Conservation (phyloP, 2,113 vertebrate genomes). For the Eleginops maclovinus region DNA sequence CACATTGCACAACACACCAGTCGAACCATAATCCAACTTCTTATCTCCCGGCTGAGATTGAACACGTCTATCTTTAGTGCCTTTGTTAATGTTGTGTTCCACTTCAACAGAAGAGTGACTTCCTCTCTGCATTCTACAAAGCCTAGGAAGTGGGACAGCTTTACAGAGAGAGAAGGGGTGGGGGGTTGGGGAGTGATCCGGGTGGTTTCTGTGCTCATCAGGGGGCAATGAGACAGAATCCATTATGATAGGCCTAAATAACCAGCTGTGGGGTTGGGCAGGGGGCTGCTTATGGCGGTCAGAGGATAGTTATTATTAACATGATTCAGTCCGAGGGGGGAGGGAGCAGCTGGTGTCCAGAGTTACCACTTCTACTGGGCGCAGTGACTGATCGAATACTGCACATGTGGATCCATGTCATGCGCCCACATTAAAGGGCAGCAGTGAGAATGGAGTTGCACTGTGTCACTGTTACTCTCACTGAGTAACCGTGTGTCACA, state of each 20-base stretch:
- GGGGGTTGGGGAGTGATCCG: neutral
- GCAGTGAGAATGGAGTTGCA: constrained; percentile 10
- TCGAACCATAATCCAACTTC: constrained; percentile 1
- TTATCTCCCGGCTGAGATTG: constrained; percentile 11
- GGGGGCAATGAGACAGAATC: constrained; percentile 42
- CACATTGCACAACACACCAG: neutral
- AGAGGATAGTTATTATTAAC: constrained; percentile 47
- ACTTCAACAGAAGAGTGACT: neutral
- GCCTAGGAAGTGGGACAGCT: constrained; percentile 45
- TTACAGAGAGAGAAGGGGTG: constrained; percentile 23
- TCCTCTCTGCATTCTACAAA: constrained; percentile 4
- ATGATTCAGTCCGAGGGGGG: constrained; percentile 25
- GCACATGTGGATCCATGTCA: constrained; percentile 28
- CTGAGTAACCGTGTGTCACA: constrained; percentile 33
- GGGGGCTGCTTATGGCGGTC: constrained; percentile 45
- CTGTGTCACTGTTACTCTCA: constrained; percentile 31
- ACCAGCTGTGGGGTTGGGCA: constrained; percentile 32
- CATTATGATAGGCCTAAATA: constrained; percentile 56
- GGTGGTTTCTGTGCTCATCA: constrained; percentile 29
- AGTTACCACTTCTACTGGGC: neutral
- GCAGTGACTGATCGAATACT: constrained; percentile 10
- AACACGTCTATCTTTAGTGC: constrained; percentile 31
- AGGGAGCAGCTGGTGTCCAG: constrained; percentile 42
- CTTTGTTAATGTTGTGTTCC: constrained; percentile 28
- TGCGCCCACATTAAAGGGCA: constrained; percentile 21